phyloP scores from a whole-genome alignment of 2,797 vertebrate species.

The Hoplostethus mediterraneus region DNA sequence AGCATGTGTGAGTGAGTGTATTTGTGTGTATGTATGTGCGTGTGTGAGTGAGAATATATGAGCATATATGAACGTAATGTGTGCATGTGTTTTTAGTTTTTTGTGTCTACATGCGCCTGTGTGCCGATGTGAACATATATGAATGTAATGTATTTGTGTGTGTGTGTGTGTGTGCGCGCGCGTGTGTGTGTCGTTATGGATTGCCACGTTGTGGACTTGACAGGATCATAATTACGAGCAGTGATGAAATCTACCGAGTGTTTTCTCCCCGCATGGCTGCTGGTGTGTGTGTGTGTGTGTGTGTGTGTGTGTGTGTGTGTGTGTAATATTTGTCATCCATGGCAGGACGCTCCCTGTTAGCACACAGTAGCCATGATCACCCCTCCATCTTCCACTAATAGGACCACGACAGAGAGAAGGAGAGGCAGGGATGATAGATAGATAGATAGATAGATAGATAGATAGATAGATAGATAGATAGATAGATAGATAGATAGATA shows the following conservation, averaged over 20 bases:
- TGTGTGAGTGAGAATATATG: too few species aligned
- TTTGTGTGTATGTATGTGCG: background rate
- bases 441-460: slow-evolving; percentile 54
- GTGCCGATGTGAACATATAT: slow-evolving; percentile 26
- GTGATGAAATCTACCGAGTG: slow-evolving; percentile 99
- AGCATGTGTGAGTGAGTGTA: background rate
- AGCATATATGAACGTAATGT: too few species aligned
- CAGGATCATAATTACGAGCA: slow-evolving; percentile 99
- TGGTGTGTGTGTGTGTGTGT: slow-evolving; percentile 85
- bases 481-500: slow-evolving; percentile 30
- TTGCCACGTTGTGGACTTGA: slow-evolving; percentile 97
- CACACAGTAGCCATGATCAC: slow-evolving; percentile 93
- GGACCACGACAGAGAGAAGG: slow-evolving; percentile 68
- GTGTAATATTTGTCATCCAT: slow-evolving; percentile 93
- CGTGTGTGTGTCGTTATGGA: slow-evolving; percentile 89
- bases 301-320: slow-evolving; percentile 90
- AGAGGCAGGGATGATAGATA: slow-evolving; percentile 30
- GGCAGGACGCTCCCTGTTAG: slow-evolving; percentile 89
- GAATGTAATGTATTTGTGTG: slow-evolving; percentile 28
- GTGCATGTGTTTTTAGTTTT: too few species aligned
- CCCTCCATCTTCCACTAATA: slow-evolving; percentile 95
- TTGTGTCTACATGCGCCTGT: too few species aligned
- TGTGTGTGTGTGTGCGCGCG: slow-evolving; percentile 1
- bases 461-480: slow-evolving; percentile 50
- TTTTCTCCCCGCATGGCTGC: slow-evolving; percentile 85